Percentiles rank a stretch among this genome's conserved stretches.
Conservation (phyloP, 2,797 vertebrate species). For the Myotis vivesi region DNA sequence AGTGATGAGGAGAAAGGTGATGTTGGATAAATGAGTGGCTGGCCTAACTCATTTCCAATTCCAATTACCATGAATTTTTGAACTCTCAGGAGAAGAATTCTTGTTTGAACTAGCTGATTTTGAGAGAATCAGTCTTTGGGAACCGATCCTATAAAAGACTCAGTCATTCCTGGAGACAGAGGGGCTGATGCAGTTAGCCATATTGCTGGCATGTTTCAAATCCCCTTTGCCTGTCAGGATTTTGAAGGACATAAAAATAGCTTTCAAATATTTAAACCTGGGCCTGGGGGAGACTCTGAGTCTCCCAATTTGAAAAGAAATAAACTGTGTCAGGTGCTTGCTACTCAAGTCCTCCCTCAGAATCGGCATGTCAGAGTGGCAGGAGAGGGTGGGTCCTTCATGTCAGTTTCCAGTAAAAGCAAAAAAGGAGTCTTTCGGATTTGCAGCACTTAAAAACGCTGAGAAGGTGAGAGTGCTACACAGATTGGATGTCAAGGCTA, state of each 20-base stretch:
- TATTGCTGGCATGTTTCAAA: slow-evolving; percentile 44
- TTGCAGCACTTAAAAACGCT: background rate
- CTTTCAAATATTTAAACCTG: slow-evolving; percentile 65
- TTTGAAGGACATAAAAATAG: slow-evolving; percentile 60
- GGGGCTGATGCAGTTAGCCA: slow-evolving; percentile 33
- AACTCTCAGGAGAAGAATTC: background rate
- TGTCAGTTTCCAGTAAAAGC: background rate
- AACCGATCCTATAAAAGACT: background rate
- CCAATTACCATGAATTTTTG: slow-evolving; percentile 17
- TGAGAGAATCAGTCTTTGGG: slow-evolving; percentile 1
- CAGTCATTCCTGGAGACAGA: slow-evolving; percentile 22
- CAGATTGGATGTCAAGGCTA: background rate
- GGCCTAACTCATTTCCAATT: background rate
- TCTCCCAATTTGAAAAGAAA: slow-evolving; percentile 57
- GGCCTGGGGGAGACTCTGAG: slow-evolving; percentile 34
- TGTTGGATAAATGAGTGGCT: background rate
- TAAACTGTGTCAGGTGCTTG: slow-evolving; percentile 55
- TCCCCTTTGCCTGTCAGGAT: slow-evolving; percentile 65
- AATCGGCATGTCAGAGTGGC: slow-evolving; percentile 40
- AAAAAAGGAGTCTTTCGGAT: background rate
- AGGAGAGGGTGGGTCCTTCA: background rate
- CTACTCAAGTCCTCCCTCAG: slow-evolving; percentile 26
- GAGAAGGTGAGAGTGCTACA: background rate
- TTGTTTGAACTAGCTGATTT: slow-evolving; percentile 40
- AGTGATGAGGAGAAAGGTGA: background rate